phyloP scores from a whole-genome alignment of 2,113 vertebrate species.

The Gasterosteus nipponicus region DNA sequence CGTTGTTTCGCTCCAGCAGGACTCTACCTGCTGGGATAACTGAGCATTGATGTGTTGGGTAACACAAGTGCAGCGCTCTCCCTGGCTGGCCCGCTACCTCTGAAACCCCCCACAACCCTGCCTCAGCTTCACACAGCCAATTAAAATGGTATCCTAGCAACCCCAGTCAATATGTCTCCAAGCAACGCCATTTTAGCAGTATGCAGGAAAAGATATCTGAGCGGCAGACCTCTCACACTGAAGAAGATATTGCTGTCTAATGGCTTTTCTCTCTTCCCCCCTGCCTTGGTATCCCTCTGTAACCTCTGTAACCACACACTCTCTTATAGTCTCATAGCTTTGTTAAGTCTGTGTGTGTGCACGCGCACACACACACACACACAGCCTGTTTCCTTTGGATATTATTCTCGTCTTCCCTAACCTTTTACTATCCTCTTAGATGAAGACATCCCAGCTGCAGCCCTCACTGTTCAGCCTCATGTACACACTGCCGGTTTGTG shows the following conservation, averaged over 20 bases:
- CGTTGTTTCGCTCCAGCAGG: slow-evolving; percentile 11
- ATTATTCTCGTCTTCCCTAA: too few species aligned
- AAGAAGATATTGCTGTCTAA: slow-evolving; percentile 23
- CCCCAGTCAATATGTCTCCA: slow-evolving; percentile 68
- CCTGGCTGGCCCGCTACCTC: slow-evolving; percentile 17
- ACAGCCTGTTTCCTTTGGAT: too few species aligned
- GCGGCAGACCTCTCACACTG: slow-evolving; percentile 8
- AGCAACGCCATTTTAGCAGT: slow-evolving; percentile 63
- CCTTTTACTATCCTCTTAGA: too few species aligned
- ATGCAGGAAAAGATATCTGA: slow-evolving; percentile 46
- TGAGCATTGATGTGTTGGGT: slow-evolving; percentile 38
- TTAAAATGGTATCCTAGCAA: slow-evolving; percentile 73
- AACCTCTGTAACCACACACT: slow-evolving; percentile 12
- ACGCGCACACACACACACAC: neutral
- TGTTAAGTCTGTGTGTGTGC: neutral
- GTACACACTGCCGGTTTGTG: too few species aligned
- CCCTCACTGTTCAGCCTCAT: too few species aligned
- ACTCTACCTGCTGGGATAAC: slow-evolving; percentile 19
- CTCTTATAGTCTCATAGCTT: neutral
- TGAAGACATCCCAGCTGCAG: too few species aligned
- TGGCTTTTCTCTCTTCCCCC: neutral
- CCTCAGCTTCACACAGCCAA: slow-evolving; percentile 63
- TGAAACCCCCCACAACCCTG: slow-evolving; percentile 42
- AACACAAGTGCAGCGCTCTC: slow-evolving; percentile 15
- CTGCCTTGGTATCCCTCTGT: neutral